These are phyloP conservation scores for Thomomys bottae DNA, from an alignment of 2,113 vertebrate species.

Conservation along the genomic window DNA sequence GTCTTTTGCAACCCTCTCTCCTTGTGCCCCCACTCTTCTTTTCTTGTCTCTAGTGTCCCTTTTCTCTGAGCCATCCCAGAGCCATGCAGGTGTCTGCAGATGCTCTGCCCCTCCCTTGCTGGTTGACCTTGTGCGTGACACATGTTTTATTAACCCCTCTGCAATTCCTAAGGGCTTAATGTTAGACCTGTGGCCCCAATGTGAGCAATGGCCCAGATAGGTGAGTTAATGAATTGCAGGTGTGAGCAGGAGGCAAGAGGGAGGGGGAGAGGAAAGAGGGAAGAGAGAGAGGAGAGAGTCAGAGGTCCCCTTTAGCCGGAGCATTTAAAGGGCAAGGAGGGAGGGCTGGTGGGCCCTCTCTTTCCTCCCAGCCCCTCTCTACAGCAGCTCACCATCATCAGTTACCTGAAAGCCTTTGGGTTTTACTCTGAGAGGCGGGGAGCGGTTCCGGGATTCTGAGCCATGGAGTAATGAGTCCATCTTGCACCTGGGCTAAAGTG, in stretches of 20 bases:
- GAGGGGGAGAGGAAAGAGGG: neutral
- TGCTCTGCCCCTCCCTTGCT: neutral
- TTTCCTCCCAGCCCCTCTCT: neutral
- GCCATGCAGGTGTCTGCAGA: neutral
- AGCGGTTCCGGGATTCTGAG: neutral
- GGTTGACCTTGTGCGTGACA: neutral
- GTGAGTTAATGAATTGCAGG: slow-evolving; percentile 47
- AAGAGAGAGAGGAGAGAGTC: no score
- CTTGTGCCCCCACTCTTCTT: neutral
- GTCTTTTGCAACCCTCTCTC: neutral
- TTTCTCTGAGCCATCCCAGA: neutral
- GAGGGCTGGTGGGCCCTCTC: neutral
- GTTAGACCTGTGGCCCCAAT: neutral
- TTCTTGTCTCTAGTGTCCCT: no score
- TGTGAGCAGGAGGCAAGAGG: neutral
- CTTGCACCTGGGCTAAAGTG: neutral
- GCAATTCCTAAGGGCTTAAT: neutral
- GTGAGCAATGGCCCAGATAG: neutral
- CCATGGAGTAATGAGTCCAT: neutral
- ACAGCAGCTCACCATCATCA: neutral
- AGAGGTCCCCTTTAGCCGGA: no score
- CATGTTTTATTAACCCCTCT: neutral
- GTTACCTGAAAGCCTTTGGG: neutral
- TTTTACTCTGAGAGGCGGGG: neutral
- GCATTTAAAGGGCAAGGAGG: neutral